phyloP scores from a whole-genome alignment of 2,113 vertebrate species.

The Echinops telfairi region DNA sequence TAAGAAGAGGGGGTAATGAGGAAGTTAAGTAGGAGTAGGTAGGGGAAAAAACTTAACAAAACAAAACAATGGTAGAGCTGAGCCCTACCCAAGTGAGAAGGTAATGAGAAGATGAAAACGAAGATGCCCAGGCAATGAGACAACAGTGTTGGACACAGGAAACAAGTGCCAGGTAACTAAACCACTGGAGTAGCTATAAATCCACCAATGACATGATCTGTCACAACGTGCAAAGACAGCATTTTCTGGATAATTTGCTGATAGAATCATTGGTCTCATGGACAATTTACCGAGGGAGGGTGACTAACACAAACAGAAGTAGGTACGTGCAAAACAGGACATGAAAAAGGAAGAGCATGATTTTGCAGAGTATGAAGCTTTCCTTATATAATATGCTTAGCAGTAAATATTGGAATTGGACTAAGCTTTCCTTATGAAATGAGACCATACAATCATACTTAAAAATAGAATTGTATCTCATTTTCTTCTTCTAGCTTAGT shows the following conservation, averaged over 20 bases:
- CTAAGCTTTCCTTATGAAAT: slow-evolving; percentile 13
- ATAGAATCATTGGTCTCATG: slow-evolving; percentile 91
- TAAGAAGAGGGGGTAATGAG: neutral
- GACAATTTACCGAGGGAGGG: slow-evolving; percentile 92
- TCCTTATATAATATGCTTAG: neutral
- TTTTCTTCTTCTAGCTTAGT: slow-evolving; percentile 76
- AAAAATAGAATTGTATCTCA: neutral
- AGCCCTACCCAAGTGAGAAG: slow-evolving; percentile 69
- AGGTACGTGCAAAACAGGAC: slow-evolving; percentile 76
- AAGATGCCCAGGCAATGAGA: slow-evolving; percentile 81
- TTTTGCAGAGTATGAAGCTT: neutral
- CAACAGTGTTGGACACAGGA: slow-evolving; percentile 74
- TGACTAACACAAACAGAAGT: slow-evolving; percentile 89
- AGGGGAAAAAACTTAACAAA: slow-evolving; percentile 16
- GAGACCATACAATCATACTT: neutral
- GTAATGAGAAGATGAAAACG: slow-evolving; percentile 74
- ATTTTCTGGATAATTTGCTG: slow-evolving; percentile 95
- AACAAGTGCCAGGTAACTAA: slow-evolving; percentile 88
- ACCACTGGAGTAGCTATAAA: slow-evolving; percentile 84
- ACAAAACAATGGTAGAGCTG: slow-evolving; percentile 63
- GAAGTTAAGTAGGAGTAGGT: slow-evolving; percentile 20
- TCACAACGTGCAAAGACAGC: slow-evolving; percentile 85
- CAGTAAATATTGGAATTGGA: neutral
- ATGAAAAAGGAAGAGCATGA: slow-evolving; percentile 29
- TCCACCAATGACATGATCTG: slow-evolving; percentile 83